Base-by-base conservation (phyloP, 1,140 invertebrate genomes). In the Camponotus pennsylvanicus region DNA sequence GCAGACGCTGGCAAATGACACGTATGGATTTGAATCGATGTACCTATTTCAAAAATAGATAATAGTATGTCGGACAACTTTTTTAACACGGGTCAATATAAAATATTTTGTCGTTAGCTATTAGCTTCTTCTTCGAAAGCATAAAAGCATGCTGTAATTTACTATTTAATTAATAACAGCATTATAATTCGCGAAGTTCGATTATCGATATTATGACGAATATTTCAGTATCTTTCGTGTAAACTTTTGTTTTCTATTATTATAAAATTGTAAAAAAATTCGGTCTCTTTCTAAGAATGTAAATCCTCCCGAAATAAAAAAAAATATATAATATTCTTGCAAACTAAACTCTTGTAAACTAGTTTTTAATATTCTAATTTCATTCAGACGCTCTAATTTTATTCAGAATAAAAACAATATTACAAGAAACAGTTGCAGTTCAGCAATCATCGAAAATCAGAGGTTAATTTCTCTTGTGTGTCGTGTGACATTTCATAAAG, bases 121-220 rank as follows among this genome's bases (percentile, higher is more conserved):
- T 69, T 55, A 8, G 37, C 2, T 21, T 55, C 18, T 57, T 8
- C 8, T 45, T 45, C 32, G 5, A n/a, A 69, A 64, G n/a, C 13
- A 34, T 8, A 2, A 4, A 27, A 40, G 52, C 32, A 11, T 27
- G 3, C n/a, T 18, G 13, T 45, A 69, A 82, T 69, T 69, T 8
- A 42, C 8, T 40, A 9, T 79, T 67, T 15, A n/a, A 6, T 40
- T 9, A 18, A 18, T 13, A 13, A 69, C 45, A 3, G 59, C 42
- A 70, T 69, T 6, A 80, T 42, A 70, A n/a, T 21, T 57, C 37
- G 21, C 15, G 37, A 80, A 70, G 70, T n/a, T 80, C 78, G 52
- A 80, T 80, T 80, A 80, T 70, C 78, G 37, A 80, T 57, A 55
- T 80, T 55, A 70, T 27, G 11, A 18, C 13, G 66, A 80, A 57